These are phyloP conservation scores for Drosophila sp. DNA, from an alignment of 1,140 invertebrate genomes.

Conservation along the genomic window DNA sequence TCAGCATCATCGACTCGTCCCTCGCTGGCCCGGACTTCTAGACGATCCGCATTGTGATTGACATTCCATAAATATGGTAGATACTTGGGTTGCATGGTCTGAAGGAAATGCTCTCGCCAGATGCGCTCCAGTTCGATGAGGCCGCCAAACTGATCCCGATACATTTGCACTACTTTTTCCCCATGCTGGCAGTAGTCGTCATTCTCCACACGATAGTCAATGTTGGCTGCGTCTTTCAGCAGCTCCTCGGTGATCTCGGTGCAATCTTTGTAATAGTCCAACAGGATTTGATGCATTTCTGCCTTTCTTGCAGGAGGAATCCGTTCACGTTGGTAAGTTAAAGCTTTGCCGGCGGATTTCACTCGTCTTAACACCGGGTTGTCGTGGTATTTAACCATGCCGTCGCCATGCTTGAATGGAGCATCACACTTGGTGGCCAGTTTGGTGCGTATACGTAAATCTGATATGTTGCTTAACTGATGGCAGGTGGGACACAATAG, in stretches of 20 bases:
- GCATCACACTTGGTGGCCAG: slow-evolving; percentile 87
- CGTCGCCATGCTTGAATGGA: slow-evolving; percentile 83
- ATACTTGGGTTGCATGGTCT: slow-evolving; percentile 88
- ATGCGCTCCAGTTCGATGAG: slow-evolving; percentile 88
- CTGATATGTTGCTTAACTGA: slow-evolving; percentile 88
- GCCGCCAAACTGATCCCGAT: slow-evolving; percentile 85
- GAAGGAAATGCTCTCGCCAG: slow-evolving; percentile 91
- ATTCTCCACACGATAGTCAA: slow-evolving; percentile 84
- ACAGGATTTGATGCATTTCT: slow-evolving; percentile 84
- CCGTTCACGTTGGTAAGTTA: slow-evolving; percentile 83
- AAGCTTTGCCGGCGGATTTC: slow-evolving; percentile 87
- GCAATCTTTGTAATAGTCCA: slow-evolving; percentile 83
- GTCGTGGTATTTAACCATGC: slow-evolving; percentile 72
- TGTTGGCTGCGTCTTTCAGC: slow-evolving; percentile 82
- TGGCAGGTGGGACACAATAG: slow-evolving; percentile 91
- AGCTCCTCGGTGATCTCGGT: slow-evolving; percentile 83
- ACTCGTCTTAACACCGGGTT: slow-evolving; percentile 84
- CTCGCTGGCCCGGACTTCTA: slow-evolving; percentile 84
- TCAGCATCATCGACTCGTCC: slow-evolving; percentile 84
- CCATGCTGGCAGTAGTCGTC: slow-evolving; percentile 87
- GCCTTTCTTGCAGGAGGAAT: slow-evolving; percentile 85
- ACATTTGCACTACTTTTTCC: slow-evolving; percentile 87
- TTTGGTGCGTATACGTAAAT: slow-evolving; percentile 86
- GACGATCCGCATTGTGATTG: slow-evolving; percentile 87
- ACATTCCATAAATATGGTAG: slow-evolving; percentile 91